These are phyloP conservation scores for Maconellicoccus hirsutus DNA, from an alignment of 1,140 invertebrate species.

Conservation along the genomic window DNA sequence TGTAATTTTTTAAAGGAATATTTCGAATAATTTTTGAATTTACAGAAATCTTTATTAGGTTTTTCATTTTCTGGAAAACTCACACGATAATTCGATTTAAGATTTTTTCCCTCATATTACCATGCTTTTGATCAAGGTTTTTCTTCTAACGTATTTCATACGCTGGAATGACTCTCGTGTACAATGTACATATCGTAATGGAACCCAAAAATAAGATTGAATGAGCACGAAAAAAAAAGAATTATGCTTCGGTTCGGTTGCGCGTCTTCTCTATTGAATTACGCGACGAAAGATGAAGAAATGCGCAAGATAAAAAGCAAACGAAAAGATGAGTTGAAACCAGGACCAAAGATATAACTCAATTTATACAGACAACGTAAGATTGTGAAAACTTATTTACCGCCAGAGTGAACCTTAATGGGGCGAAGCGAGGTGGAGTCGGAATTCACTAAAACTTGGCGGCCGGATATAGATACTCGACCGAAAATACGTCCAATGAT, in stretches of 20 bases:
- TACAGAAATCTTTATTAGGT: too few relatives aligned
- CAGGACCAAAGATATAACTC: not conserved
- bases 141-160: too few relatives aligned
- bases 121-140: too few relatives aligned
- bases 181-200: too few relatives aligned
- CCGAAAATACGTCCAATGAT: not conserved
- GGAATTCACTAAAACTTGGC: not conserved
- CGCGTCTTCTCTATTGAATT: not conserved
- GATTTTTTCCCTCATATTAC: too few relatives aligned
- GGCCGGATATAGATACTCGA: not conserved
- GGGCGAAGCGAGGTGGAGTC: not conserved
- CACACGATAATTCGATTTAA: too few relatives aligned
- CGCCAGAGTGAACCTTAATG: constrained; percentile 17
- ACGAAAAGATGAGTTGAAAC: constrained; percentile 14
- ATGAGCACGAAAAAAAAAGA: not conserved
- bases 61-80: too few relatives aligned
- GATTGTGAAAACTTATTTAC: constrained; percentile 21
- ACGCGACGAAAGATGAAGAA: not conserved
- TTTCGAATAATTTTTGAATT: too few relatives aligned
- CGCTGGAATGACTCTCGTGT: too few relatives aligned
- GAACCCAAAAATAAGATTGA: too few relatives aligned
- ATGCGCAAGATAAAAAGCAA: constrained; percentile 15
- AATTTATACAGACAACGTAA: constrained; percentile 2
- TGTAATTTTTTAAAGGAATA: too few relatives aligned
- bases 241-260: not conserved